Base-by-base conservation (phyloP, 1,140 invertebrate genomes). In the Hycleus cichorii region DNA sequence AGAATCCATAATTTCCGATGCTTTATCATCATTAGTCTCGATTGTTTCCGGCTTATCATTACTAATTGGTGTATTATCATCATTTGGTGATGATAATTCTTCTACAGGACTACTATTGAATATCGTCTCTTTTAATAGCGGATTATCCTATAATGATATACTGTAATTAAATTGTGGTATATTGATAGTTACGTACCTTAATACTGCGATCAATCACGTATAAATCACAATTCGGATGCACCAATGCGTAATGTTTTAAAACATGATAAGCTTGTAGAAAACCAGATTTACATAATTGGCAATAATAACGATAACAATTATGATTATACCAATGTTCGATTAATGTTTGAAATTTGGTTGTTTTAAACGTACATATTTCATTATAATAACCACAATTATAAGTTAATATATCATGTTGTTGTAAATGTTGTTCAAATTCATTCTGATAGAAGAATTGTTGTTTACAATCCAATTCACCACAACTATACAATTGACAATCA, bases 241-340 rank as follows among this genome's bases (percentile, higher is more conserved):
- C 9, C 10, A 54, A 6, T 1, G 59, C 38, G 10, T 64, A 64
- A 58, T 71, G 69, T 6, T 53, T 42, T 38, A 58, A 57, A 44
- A 68, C 61, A 5, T 39, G 49, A 32, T 60, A 54, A 25, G 63
- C 24, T 7, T 65, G 60, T 9, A 59, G 53, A 39, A 38, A 54
- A 24, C 59, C 64, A 2, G 38, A 39, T 26, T 61, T 61, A 39
- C 67, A 53, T 6, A 69, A 52, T 60, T 61, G 10, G 48, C 67
- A 69, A 32, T 67, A 60, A 7, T 58, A 63, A 6, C 49, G 47
- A 25, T 52, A 65, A 8, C 65, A 43, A n/a, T 52, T 42, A 49
- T 69, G 67, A 10, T 2, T 39, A 4, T 54, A 46, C 59, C 61
- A 67, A 53, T 69, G 67, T 39, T 50, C 47, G 6, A 47, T 48